Evolutionary conservation across 2,113 vertebrate species (phyloP).

Genomic region (Cyphotilapia sp.): DNA sequence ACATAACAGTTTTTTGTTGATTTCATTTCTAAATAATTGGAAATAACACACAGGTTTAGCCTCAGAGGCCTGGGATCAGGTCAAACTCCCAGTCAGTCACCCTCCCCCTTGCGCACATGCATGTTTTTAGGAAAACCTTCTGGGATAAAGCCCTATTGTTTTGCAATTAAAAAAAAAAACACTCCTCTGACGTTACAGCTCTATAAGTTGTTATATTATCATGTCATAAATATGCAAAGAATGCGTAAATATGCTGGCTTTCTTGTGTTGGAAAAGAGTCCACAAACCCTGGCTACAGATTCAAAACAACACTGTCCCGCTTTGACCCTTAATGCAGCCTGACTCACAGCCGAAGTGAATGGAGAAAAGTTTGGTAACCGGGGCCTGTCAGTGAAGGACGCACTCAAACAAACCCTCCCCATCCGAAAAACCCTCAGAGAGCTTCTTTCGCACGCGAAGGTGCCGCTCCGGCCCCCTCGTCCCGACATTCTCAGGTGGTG

Average conservation of each 20-base stretch:
- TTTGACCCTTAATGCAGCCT: neutral
- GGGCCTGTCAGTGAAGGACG: neutral
- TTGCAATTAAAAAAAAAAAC: rapidly evolving
- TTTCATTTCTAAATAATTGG: neutral
- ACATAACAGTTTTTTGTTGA: neutral
- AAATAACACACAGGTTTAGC: neutral
- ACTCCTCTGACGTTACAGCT: neutral
- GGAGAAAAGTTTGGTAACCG: neutral
- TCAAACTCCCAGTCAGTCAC: neutral
- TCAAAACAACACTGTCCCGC: neutral
- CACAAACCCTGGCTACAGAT: neutral
- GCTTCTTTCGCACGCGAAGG: slow-evolving; percentile 27
- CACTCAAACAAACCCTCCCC: neutral
- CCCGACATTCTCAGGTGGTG: slow-evolving; percentile 50
- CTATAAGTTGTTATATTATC: neutral
- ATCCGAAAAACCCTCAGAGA: neutral
- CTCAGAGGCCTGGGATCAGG: neutral
- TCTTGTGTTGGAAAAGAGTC: neutral
- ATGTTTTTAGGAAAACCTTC: neutral
- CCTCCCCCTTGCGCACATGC: neutral
- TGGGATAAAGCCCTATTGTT: neutral
- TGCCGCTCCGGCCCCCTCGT: neutral
- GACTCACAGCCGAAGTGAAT: neutral
- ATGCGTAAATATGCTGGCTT: neutral
- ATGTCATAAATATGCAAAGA: neutral